Evolutionary conservation across 2,888 invertebrate genomes (phyloP), one percentile per base, ranked within the genome.

Genomic region (Rhagium mordax): DNA sequence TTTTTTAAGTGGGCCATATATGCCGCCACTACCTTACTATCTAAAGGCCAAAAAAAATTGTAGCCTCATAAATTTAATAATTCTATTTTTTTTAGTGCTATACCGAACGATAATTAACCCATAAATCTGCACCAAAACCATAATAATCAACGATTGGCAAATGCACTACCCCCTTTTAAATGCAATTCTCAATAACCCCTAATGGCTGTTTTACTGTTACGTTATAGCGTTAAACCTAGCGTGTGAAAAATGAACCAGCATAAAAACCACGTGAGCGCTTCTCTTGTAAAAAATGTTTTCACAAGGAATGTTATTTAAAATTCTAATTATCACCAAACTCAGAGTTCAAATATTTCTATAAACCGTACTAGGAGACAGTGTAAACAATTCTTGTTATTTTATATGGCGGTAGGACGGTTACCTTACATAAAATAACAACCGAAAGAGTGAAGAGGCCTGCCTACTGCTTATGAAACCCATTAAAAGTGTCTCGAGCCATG

Each of bases 321-420:
- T 61, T 68, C 48, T 68, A 72, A 72, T 72, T 72, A 68, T 67
- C 68, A 62, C 72, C 68, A 66, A 61, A 61, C 67, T 61, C 47
- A 33, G 62, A 68, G 62, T 53, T 67, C 67, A 72, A 72, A 72
- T 62, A 72, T 68, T 72, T 61, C 61, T 67, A 65, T 62, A 57
- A 65, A 57, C 71, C 65, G 20, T 53, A 65, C 65, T 59, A 60
- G 51, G 21, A 59, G 57, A 65, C 55, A 53, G 47, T 49, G 59
- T 65, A 71, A 64, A 71, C 65, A 59, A 65, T 65, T 65, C 65
- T 49, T 71, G 71, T 71, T 71, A 71, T 71, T 71, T 65, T 65
- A 47, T 65, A 57, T 59, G 59, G 59, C 53, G 53, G 64, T 51
- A 15, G 53, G 21, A 51, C 29, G 51, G 33, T 64, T 65, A 65